Evolutionary conservation across 2,113 vertebrate species (phyloP).

Genomic region (Heterotilapia buettikoferi): DNA sequence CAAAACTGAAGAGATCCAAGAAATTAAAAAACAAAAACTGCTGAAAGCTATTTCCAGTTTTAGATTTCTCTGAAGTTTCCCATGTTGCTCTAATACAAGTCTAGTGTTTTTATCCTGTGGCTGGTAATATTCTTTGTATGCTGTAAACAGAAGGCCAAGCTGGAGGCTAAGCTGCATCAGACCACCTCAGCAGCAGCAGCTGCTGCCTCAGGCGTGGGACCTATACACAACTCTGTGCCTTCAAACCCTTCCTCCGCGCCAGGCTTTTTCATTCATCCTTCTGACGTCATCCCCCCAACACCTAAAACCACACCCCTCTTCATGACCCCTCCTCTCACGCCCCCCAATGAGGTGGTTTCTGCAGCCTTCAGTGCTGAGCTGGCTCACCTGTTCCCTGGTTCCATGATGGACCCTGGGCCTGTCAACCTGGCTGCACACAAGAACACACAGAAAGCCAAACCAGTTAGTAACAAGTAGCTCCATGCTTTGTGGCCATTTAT

Average conservation of each 20-base stretch:
- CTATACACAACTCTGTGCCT: conserved; percentile 94
- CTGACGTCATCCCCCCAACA: conserved; percentile 96
- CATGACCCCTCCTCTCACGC: conserved; percentile 97
- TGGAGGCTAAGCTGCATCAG: conserved; percentile 98
- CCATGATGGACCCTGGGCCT: conserved; percentile 88
- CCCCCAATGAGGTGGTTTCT: conserved; percentile 94
- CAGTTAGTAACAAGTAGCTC: conserved; percentile 71
- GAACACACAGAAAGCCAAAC: conserved; percentile 86
- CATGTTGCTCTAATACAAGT: neutral
- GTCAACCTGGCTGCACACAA: conserved; percentile 92
- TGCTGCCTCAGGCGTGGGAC: conserved; percentile 82
- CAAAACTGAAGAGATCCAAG: neutral
- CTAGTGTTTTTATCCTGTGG: neutral
- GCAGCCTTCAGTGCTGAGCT: conserved; percentile 94
- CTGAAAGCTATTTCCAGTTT: neutral
- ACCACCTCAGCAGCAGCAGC: conserved; percentile 89
- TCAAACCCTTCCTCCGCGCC: conserved; percentile 88
- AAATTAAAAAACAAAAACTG: neutral
- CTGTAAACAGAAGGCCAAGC: conserved; percentile 89
- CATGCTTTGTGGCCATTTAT: neutral
- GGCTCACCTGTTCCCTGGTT: conserved; percentile 94
- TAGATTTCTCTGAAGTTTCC: neutral
- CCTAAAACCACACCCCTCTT: conserved; percentile 98
- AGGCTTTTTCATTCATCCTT: conserved; percentile 97
- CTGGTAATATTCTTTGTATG: neutral